Evolutionary conservation across 2,113 vertebrate genomes (phyloP).

Genomic region (Forbesichthys papilliferus): DNA sequence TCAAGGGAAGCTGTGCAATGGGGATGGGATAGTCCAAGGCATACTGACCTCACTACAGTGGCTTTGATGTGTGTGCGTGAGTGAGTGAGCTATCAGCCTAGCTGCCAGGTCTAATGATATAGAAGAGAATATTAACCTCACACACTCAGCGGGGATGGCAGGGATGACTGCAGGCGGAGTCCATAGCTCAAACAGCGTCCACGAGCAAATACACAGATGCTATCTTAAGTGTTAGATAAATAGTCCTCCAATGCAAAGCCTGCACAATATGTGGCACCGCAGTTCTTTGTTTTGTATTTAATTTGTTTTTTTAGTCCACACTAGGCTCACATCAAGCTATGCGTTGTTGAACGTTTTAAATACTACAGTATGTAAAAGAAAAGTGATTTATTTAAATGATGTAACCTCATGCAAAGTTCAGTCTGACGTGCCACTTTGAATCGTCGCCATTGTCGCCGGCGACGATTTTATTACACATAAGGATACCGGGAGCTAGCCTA

Average conservation of each 20-base stretch:
- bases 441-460: conserved; percentile 53
- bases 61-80: conserved; percentile 91
- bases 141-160: conserved; percentile 86
- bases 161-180: conserved; percentile 91
- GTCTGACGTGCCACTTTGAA: conserved; percentile 49
- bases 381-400: conserved; percentile 33
- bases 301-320: background rate
- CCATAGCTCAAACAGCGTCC: conserved; percentile 85
- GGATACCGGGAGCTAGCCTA: conserved; percentile 46
- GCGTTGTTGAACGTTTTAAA: background rate
- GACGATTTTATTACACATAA: conserved; percentile 40
- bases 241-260: background rate
- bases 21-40: conserved; percentile 64
- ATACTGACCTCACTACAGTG: conserved; percentile 86
- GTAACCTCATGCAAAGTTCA: conserved; percentile 60
- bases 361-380: background rate
- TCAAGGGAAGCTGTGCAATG: conserved; percentile 76
- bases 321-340: conserved; percentile 27
- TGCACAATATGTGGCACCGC: background rate
- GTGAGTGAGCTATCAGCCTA: conserved; percentile 88
- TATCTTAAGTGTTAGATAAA: conserved; percentile 37
- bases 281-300: too few species aligned
- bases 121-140: conserved; percentile 99
- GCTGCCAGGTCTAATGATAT: conserved; percentile 96
- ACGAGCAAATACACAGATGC: conserved; percentile 33